A percentile compares a stretch with the other conserved stretches of the same genome.
Conservation (phyloP, 2,113 vertebrate species). For the Ammodramus savannarum region DNA sequence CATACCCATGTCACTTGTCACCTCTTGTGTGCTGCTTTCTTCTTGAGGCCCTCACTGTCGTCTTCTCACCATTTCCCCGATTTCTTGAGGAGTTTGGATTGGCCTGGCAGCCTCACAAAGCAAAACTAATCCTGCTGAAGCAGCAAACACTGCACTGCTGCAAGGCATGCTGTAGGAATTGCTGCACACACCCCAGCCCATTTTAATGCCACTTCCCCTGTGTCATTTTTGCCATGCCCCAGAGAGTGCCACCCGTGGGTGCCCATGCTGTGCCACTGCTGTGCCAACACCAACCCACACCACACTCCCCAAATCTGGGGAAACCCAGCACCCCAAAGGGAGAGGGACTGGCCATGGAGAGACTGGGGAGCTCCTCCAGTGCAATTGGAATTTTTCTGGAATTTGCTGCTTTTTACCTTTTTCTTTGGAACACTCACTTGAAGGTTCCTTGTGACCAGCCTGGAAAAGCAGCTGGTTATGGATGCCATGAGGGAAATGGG, state of each 20-base stretch:
- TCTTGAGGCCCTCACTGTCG: background rate
- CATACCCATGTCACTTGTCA: fast-evolving
- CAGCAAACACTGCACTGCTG: background rate
- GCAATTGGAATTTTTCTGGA: background rate
- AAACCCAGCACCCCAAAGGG: background rate
- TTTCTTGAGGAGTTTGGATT: background rate
- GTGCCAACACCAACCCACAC: fast-evolving
- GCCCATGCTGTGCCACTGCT: background rate
- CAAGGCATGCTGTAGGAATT: background rate
- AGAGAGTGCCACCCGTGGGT: fast-evolving
- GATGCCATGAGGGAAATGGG: background rate
- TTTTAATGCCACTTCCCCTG: background rate
- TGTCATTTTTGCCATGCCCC: background rate
- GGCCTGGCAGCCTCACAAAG: background rate
- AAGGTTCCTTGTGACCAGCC: background rate
- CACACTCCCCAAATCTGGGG: fast-evolving
- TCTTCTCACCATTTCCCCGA: background rate
- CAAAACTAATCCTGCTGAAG: background rate
- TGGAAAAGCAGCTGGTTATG: background rate
- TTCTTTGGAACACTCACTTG: fast-evolving
- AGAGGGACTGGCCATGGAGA: fast-evolving
- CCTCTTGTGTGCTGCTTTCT: fast-evolving
- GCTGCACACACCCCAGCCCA: background rate
- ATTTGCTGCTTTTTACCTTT: background rate
- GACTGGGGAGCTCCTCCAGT: background rate